Conservation (phyloP, 2,888 invertebrate species). For the Nephrotoma appendiculata region DNA sequence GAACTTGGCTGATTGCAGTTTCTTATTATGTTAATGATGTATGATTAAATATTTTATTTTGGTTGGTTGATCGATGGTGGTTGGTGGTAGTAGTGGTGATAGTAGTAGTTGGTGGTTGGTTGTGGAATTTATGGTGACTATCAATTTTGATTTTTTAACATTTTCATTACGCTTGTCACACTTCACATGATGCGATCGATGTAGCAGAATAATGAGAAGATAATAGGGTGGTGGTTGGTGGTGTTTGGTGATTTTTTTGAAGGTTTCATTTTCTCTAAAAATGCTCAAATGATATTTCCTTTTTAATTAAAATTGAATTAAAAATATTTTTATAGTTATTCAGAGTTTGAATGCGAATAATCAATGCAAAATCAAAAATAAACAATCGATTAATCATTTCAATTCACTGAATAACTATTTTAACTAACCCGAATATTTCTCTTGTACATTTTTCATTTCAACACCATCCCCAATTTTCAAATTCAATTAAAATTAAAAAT, state of each 20-base stretch:
- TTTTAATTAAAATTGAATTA: constrained; percentile 2
- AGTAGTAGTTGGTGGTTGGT: constrained; percentile 4
- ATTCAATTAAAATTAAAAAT: not conserved
- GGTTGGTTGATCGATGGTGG: constrained; percentile 6
- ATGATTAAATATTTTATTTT: constrained; percentile 2
- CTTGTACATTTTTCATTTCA: not conserved
- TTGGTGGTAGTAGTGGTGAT: constrained; percentile 5
- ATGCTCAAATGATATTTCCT: constrained; percentile 1
- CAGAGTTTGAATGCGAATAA: not conserved
- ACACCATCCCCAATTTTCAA: not conserved
- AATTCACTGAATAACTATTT: constrained; percentile 1
- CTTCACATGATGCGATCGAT: constrained; percentile 1
- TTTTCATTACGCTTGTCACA: not conserved
- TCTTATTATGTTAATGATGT: not conserved
- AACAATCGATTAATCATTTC: not conserved
- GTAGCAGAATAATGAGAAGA: not conserved
- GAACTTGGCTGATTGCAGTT: not conserved
- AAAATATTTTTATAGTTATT: not conserved
- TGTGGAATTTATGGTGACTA: constrained; percentile 8
- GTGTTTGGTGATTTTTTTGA: not conserved
- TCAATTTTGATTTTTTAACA: not conserved
- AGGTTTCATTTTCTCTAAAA: constrained; percentile 1
- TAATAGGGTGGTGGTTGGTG: not conserved
- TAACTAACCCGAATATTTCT: not conserved
- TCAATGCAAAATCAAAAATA: not conserved